Conservation (phyloP, 2,888 invertebrate species). For the Himalopsyche anomala region DNA sequence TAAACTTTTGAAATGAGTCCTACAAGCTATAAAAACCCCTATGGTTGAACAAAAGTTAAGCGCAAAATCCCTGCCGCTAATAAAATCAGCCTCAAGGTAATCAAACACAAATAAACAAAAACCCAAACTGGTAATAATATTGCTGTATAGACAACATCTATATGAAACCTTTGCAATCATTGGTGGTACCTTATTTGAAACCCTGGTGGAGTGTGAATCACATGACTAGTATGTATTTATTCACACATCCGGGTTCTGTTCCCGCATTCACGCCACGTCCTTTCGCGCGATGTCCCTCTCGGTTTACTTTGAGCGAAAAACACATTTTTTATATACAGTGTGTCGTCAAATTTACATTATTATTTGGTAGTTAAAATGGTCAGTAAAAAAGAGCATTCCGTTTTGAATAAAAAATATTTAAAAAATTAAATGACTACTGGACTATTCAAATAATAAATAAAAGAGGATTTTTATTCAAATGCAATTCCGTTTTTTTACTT, state of each 20-base stretch:
- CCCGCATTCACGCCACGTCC: constrained; percentile 7
- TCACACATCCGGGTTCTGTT: constrained; percentile 32
- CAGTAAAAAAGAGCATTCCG: neutral
- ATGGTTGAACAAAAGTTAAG: constrained; percentile 6
- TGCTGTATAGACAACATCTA: neutral
- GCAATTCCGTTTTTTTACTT: too few species aligned
- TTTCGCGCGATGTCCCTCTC: neutral
- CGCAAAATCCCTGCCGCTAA: constrained; percentile 30
- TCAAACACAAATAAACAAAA: constrained; percentile 38
- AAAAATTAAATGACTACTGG: neutral
- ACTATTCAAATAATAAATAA: too few species aligned
- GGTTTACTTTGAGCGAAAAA: constrained; percentile 16
- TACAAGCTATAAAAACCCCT: constrained; percentile 9
- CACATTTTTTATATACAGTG: constrained; percentile 26
- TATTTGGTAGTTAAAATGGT: neutral
- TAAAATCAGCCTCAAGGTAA: constrained; percentile 29
- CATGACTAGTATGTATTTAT: constrained; percentile 25
- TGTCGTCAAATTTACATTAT: neutral
- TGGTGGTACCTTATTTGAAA: neutral
- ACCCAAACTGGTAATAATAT: constrained; percentile 19
- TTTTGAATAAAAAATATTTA: neutral
- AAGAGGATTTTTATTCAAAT: too few species aligned
- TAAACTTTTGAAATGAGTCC: neutral
- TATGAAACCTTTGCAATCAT: neutral
- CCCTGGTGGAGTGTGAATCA: constrained; percentile 2